Base-by-base conservation (phyloP, 2,113 vertebrate genomes). In the Ctenomys sociabilis region DNA sequence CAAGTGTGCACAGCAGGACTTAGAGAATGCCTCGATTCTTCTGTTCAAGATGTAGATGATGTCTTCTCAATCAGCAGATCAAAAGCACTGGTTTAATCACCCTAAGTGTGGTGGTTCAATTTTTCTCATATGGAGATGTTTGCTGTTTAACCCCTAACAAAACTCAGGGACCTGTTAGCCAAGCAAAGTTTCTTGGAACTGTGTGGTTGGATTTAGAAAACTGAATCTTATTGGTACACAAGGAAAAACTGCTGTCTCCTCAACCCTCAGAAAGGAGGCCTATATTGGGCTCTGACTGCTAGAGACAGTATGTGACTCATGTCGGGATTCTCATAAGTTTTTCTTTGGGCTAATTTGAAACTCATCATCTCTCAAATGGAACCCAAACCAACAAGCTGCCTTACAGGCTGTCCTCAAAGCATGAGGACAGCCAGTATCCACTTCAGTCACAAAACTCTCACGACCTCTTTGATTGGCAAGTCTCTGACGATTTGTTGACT, bases 201-300 rank as follows among this genome's bases (percentile, higher is more conserved):
- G 66, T 57, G n/a, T 81, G 57, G 28, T 52, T 52, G 10, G 14
- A 85, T 30, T 75, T 19, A 89, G 45, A 95, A 35, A 9, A 45
- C 5, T 68, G 14, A 12, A 16, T 80, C 26, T 84, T 24, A 78
- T 59, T 83, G 35, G 21, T 22, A 86, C 49, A 19, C 68, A 87
- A 89, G 88, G 14, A 91, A 97, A 91, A 49, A n/a, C 1, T 92
- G 16, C 52, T 68, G 19, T 66, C 37, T 78, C 59, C 88, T 61
- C 87, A 81, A 72, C 3, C 35, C 16, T 30, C 84, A 66, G 61
- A 85, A 52, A 80, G 30, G 21, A 88, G 30, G 64, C 8, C 82
- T 40, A 35, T 12, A 14, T n/a, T n/a, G 61, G 80, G 52, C 14
- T 61, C 81, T 37, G 52, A 83, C 35, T 75, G 49, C 16, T 57